Evolutionary conservation across 2,888 invertebrate genomes (phyloP).

Genomic region (Mythimna lalbum): DNA sequence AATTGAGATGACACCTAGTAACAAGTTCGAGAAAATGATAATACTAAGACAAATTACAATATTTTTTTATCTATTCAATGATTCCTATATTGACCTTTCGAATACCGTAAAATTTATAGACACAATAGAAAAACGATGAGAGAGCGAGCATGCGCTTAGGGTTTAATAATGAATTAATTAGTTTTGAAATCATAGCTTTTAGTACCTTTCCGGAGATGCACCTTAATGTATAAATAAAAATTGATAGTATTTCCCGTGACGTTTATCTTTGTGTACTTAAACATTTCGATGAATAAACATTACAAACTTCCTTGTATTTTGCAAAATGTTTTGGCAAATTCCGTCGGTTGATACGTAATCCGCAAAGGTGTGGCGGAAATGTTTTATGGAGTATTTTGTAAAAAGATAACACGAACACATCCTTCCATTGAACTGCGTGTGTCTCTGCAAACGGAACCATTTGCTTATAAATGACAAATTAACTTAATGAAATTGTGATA

Average conservation of each 20-base stretch:
- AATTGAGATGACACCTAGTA: slow-evolving; percentile 1
- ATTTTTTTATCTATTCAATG: not conserved
- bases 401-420: slow-evolving; percentile 25
- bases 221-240: not conserved
- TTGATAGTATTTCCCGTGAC: not conserved
- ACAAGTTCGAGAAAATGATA: slow-evolving; percentile 3
- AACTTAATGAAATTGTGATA: slow-evolving; percentile 16
- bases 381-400: slow-evolving; percentile 13
- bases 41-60: not conserved
- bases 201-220: not conserved
- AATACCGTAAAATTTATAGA: too few relatives aligned
- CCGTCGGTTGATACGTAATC: not conserved
- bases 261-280: slow-evolving; percentile 11
- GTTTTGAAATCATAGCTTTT: not conserved
- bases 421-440: slow-evolving; percentile 10
- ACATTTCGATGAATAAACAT: slow-evolving; percentile 12
- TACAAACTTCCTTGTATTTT: slow-evolving; percentile 18
- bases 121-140: too few relatives aligned
- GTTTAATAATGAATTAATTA: too few relatives aligned
- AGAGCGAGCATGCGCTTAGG: too few relatives aligned
- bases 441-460: slow-evolving; percentile 17
- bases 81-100: too few relatives aligned
- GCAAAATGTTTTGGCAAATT: slow-evolving; percentile 17
- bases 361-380: slow-evolving; percentile 27
- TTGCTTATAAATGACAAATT: slow-evolving; percentile 41